Evolutionary conservation across 1,140 invertebrate species (phyloP).

Genomic region (Psix sp.): DNA sequence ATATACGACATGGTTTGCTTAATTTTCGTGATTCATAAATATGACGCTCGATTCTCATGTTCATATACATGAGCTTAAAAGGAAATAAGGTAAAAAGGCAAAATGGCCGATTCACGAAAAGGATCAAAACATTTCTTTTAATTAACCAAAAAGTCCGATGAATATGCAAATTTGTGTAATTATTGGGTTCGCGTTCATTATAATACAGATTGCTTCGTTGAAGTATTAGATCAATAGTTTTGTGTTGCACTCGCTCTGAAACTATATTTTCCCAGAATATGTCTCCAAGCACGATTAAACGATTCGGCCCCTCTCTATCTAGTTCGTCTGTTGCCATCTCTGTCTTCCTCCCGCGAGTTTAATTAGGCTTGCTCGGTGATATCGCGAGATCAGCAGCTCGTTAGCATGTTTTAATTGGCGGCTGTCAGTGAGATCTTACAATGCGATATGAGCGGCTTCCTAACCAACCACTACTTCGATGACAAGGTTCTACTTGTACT

Average conservation of each 20-base stretch:
- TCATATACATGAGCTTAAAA: conserved; percentile 30
- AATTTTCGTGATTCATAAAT: conserved; percentile 14
- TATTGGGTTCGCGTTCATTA: conserved; percentile 53
- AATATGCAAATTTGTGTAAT: conserved; percentile 57
- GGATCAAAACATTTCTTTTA: conserved; percentile 53
- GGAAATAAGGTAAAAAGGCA: conserved; percentile 7
- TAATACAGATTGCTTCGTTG: conserved; percentile 54
- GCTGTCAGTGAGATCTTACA: conserved; percentile 72
- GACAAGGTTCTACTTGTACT: conserved; percentile 57
- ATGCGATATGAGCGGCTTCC: conserved; percentile 58
- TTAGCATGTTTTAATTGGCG: conserved; percentile 77
- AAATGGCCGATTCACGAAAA: conserved; percentile 31
- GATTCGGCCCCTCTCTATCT: conserved; percentile 56
- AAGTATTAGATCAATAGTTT: conserved; percentile 59
- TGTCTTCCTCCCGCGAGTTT: conserved; percentile 64
- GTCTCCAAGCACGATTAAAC: conserved; percentile 60
- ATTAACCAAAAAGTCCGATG: conserved; percentile 55
- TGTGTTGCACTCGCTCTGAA: conserved; percentile 47
- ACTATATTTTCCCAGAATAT: conserved; percentile 62
- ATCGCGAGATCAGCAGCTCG: conserved; percentile 75
- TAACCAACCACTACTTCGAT: conserved; percentile 56
- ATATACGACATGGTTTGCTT: conserved; percentile 3
- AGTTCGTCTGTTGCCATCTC: conserved; percentile 49
- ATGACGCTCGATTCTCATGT: conserved; percentile 22
- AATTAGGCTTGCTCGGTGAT: conserved; percentile 68